phyloP scores from a whole-genome alignment of 1,140 invertebrate genomes.

The Sycobia sp. region DNA sequence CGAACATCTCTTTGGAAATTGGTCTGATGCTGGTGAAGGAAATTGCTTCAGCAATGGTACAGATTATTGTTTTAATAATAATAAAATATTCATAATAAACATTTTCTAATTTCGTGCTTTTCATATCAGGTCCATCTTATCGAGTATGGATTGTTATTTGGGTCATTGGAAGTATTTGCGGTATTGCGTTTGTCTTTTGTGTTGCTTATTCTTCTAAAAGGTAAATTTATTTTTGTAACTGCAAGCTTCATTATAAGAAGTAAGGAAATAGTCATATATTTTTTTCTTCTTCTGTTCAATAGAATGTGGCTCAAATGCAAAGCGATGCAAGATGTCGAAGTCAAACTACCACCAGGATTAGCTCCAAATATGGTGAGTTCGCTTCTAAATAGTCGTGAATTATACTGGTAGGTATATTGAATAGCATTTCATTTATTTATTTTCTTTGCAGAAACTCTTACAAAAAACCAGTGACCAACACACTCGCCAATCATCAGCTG shows the following conservation, averaged over 20 bases:
- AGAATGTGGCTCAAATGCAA: constrained; percentile 62
- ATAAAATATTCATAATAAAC: neutral
- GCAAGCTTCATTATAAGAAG: too few relatives aligned
- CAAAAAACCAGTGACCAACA: constrained; percentile 56
- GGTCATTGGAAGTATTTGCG: constrained; percentile 46
- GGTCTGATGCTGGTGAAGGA: constrained; percentile 57
- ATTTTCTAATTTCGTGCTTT: neutral
- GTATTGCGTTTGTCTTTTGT: constrained; percentile 44
- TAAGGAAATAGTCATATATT: too few relatives aligned
- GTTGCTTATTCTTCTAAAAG: constrained; percentile 52
- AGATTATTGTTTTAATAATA: constrained; percentile 13
- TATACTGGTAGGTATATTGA: too few relatives aligned
- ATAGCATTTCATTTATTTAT: too few relatives aligned
- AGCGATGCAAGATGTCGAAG: constrained; percentile 63
- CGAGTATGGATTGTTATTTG: constrained; percentile 50
- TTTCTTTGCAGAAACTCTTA: constrained; percentile 49
- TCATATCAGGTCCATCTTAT: constrained; percentile 44
- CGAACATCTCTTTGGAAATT: constrained; percentile 52
- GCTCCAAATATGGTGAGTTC: constrained; percentile 52
- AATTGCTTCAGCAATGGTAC: constrained; percentile 56
- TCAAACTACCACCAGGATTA: constrained; percentile 65
- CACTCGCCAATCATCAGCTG: constrained; percentile 58
- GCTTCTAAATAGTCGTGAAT: too few relatives aligned
- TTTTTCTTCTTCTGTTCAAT: constrained; percentile 28
- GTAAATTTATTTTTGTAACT: constrained; percentile 47